Evolutionary conservation across 2,797 vertebrate species (phyloP).

Genomic region (Brotula barbata): DNA sequence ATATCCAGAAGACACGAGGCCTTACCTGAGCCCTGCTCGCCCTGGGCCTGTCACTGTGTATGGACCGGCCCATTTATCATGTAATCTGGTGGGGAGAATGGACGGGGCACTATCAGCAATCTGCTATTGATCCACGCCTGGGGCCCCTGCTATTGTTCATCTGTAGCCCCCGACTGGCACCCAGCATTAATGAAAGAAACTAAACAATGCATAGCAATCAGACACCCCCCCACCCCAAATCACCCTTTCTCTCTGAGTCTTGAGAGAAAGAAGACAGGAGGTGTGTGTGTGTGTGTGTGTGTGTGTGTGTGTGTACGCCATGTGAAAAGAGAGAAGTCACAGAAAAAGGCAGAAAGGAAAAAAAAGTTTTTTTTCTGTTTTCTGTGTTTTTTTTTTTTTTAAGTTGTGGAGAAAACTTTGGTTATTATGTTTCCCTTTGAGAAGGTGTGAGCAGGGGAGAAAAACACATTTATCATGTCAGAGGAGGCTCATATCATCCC

Average conservation of each 20-base stretch:
- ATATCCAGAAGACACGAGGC: slow-evolving; percentile 60
- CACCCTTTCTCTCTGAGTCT: slow-evolving; percentile 56
- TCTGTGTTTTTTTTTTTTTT: no score
- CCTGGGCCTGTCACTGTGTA: slow-evolving; percentile 87
- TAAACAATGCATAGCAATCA: slow-evolving; percentile 95
- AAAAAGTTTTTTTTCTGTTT: slow-evolving; percentile 57
- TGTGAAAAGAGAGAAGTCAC: slow-evolving; percentile 36
- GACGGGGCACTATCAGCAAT: slow-evolving; percentile 98
- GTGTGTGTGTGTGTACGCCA: neutral
- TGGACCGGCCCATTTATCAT: slow-evolving; percentile 96
- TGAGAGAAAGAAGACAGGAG: slow-evolving; percentile 55
- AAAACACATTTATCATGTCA: slow-evolving; percentile 79
- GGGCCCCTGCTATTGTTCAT: slow-evolving; percentile 94
- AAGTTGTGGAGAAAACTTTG: slow-evolving; percentile 65
- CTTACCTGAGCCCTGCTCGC: slow-evolving; percentile 77
- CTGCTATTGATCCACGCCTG: slow-evolving; percentile 94
- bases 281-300: slow-evolving; percentile 4
- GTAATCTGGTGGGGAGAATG: slow-evolving; percentile 93
- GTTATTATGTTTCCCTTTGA: slow-evolving; percentile 74
- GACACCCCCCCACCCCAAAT: slow-evolving; percentile 70
- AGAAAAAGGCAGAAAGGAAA: slow-evolving; percentile 31
- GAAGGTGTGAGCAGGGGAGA: slow-evolving; percentile 68
- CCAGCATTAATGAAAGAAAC: slow-evolving; percentile 95
- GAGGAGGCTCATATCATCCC: slow-evolving; percentile 70
- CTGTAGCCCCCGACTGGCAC: slow-evolving; percentile 88